Base-by-base conservation (phyloP, 2,888 invertebrate genomes). In the Drosophila gaucha region DNA sequence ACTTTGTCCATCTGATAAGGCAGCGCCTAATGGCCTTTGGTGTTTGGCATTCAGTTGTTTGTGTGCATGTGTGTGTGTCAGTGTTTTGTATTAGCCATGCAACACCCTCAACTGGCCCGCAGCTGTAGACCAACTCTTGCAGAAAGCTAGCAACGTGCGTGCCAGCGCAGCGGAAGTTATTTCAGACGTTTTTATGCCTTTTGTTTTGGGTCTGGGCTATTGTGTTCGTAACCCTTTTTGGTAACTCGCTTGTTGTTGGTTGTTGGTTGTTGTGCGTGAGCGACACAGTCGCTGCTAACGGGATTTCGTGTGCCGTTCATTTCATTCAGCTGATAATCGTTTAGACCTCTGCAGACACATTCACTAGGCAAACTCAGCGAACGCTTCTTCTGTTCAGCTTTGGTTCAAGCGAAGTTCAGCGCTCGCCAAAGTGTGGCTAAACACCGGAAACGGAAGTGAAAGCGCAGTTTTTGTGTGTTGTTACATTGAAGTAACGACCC, bases 371-470 rank as follows among this genome's bases (percentile, higher is more conserved):
- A 57, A 55, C 50, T 31, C 55, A 49, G 66, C 41, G 43, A 39
- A n/a, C 30, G 38, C 46, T 33, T 47, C 50, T 36, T 38, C 10
- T 16, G 35, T 59, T 58, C 55, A 24, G 38, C 10, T 46, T n/a
- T 16, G 14, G 65, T 30, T 36, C 14, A 14, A 22, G 26, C 26
- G 47, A 54, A 60, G 58, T 78, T 78, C 79, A 63, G 54, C 47
- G 75, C 36, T 51, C 57, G 64, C 59, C 76, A 74, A 75, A 71
- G 78, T 83, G 78, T 83, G 84, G 84, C 84, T 78, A 80, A 78
- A 78, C 84, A 80, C 77, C 85, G 80, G 80, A 80, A 84, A 55
- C 80, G 80, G 80, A 80, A 80, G 80, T 85, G 78, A 80, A 80
- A 80, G 80, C 80, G 85, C 80, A 80, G 80, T 80, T 80, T 80